Base-by-base conservation (phyloP, 30 jellyfish, hydroid and myxozoan species). In the Aurelia aurita region DNA sequence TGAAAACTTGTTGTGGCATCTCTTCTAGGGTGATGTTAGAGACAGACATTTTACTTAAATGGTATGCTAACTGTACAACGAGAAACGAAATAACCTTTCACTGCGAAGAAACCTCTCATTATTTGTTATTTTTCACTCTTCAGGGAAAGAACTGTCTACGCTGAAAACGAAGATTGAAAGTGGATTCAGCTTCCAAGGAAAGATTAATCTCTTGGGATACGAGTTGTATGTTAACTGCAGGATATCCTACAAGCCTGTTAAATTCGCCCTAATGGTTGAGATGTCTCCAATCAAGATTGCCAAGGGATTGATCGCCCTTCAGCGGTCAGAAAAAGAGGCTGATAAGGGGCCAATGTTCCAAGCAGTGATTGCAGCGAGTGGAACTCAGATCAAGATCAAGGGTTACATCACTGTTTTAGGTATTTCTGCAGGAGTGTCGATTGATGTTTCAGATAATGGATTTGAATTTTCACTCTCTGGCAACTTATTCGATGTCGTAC, bases 271-370 rank as follows among this genome's bases (percentile, higher is more conserved):
- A 10, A 75, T 35, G 1, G 99, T 86, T 44, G 97, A 95, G 46
- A 59, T 95, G 97, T 79, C 97, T 2, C 99, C 97, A 12, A 66
- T 95, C 49, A 86, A 74, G 47, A 69, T 95, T 23, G 95, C 89
- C 12, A 74, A 65, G 2, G 99, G 99, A 1, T 55, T 86, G 22
- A 62, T 95, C 21, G 88, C 85, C 3, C 84, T 95, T 39, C 85
- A 68, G 72, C 28, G 93, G 62, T 62, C 95, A 19, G 72, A 54
- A 74, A 46, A 65, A 5, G 98, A 95, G 58, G 77, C 79, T 1
- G 99, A 95, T 19, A 90, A 90, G 29, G 99, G 99, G 1, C 97
- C 99, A 14, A 61, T 74, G 87, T 69, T 95, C 45, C 88, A 58
- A 47, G 96, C 89, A 16, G 54, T 57, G 53, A 65, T 87, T 53